Conservation (phyloP, 2,113 vertebrate species). For the Lontra canadensis region DNA sequence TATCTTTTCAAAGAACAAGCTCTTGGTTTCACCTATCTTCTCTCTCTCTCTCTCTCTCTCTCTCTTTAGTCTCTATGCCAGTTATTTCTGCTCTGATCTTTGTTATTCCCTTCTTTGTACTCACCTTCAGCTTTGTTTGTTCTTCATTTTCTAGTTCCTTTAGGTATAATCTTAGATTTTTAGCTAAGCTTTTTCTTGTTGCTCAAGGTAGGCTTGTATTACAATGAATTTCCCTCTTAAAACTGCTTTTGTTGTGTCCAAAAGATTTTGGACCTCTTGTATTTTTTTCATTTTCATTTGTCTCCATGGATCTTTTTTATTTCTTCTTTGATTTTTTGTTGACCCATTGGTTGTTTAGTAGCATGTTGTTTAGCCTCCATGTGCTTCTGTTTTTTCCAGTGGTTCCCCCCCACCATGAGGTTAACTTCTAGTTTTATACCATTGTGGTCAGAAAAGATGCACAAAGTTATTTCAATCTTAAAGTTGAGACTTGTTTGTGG, state of each 20-base stretch:
- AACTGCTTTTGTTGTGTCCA: neutral
- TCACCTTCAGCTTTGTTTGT: neutral
- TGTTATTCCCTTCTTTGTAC: neutral
- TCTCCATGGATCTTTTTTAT: neutral
- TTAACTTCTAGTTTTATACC: neutral
- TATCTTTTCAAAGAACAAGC: neutral
- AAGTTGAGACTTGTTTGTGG: neutral
- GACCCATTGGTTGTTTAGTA: neutral
- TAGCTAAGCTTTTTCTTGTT: neutral
- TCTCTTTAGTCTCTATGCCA: neutral
- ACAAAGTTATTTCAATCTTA: neutral
- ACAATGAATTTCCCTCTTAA: neutral
- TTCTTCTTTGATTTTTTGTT: neutral
- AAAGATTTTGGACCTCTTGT: neutral
- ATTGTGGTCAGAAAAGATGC: neutral
- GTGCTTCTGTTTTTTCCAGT: neutral
- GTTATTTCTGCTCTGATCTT: neutral
- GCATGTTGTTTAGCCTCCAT: neutral
- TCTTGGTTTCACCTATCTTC: neutral
- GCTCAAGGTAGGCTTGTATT: neutral
- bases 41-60: neutral
- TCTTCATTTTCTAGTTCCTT: neutral
- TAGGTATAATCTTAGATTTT: neutral
- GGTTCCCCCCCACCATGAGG: neutral
- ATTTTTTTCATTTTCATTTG: neutral